phyloP scores from a whole-genome alignment of 2,797 vertebrate genomes.

The Ciconia nigra region DNA sequence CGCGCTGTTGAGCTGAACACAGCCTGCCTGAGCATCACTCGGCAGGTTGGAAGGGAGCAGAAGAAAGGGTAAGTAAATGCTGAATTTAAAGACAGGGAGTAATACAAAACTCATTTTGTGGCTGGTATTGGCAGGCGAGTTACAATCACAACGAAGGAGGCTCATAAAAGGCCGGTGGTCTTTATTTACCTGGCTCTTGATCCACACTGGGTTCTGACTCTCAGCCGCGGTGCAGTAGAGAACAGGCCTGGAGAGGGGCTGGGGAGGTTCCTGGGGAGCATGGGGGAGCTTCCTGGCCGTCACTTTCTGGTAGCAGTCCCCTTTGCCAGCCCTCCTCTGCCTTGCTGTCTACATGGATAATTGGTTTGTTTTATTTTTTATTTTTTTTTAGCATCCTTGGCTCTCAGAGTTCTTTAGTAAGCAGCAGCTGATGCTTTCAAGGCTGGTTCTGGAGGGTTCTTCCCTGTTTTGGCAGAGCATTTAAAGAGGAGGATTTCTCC shows the following conservation, averaged over 20 bases:
- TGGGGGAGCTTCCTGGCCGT: fast-evolving
- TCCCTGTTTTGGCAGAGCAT: not conserved
- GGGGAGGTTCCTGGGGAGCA: no score
- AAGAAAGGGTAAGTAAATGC: not conserved
- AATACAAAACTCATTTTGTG: not conserved
- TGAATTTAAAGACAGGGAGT: not conserved
- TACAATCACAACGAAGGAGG: not conserved
- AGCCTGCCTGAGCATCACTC: not conserved
- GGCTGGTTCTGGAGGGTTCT: not conserved
- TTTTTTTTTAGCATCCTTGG: not conserved
- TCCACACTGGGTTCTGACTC: not conserved
- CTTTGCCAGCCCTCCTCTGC: not conserved
- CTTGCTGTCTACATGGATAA: not conserved
- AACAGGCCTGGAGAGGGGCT: not conserved
- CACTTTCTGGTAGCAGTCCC: not conserved
- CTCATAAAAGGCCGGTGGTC: not conserved
- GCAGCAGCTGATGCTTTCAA: not conserved
- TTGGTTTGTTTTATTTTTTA: not conserved
- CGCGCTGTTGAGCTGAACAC: not conserved
- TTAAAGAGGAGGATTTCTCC: not conserved
- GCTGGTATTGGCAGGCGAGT: not conserved
- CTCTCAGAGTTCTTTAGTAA: not conserved
- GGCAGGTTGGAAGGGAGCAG: not conserved
- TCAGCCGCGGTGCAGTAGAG: not conserved
- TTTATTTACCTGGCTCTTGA: not conserved